Base-by-base conservation (phyloP, 2,797 vertebrate genomes). In the Pagetopsis macropterus region DNA sequence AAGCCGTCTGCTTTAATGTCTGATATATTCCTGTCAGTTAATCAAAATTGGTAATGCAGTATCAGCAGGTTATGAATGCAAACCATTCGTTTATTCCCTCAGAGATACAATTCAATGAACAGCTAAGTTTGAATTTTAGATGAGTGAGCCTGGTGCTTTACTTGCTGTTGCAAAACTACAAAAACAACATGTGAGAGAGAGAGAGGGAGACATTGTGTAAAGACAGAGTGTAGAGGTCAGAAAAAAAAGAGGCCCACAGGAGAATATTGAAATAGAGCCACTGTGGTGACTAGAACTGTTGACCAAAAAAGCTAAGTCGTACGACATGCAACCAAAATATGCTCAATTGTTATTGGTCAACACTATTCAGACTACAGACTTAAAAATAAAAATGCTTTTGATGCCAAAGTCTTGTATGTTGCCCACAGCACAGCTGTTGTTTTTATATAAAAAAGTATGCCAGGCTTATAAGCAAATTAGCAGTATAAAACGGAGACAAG, bases 1-100 rank as follows among this genome's bases (percentile, higher is more conserved):
- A 72, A 74, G 70, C 68, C 79, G 72, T 85, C 69, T 54, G 57
- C 76, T 73, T 81, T 72, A 50, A 78, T 82, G 61, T 87, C 58
- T 72, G 76, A 87, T 81, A 66, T 48, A 54, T 72, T 84, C 79
- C 76, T 78, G 84, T 84, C 86, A 84, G 83, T 87, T 82, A 76
- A 19, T 75, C 83, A 73, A 76, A 72, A 75, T 44, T 46, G 81
- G 68, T 76, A 76, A 63, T 75, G 79, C 82, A 70, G 54, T 70
- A 80, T 88, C 79, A 63, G 72, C 83, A 75, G 76, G 79, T 87
- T 85, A 78, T 76, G 72, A 70, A 82, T 71, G 66, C 60, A 59
- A 75, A 49, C 58, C 70, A 72, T 65, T 79, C 65, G 44, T 72
- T 66, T 79, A 55, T 72, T 87, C 70, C 59, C 55, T 74, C 67